Percentiles rank a stretch among this genome's conserved stretches.
Conservation (phyloP, 2,113 vertebrate genomes). For the Hypanus sabinus region DNA sequence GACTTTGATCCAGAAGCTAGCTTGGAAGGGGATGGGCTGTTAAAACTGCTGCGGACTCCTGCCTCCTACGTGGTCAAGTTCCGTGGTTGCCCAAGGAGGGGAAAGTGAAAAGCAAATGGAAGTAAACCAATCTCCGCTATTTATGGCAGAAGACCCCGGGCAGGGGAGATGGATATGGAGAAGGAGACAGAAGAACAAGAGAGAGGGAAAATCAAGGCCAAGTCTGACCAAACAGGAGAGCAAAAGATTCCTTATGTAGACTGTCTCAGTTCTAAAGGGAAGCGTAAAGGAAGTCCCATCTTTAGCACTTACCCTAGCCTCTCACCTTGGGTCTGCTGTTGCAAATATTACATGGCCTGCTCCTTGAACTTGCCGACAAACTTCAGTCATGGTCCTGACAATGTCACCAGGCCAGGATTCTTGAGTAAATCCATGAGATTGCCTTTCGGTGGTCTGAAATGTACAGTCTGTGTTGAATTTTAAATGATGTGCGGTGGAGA, state of each 20-base stretch:
- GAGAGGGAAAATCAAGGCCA: background rate
- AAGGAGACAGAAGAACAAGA: background rate
- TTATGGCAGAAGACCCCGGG: background rate
- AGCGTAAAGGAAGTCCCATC: background rate
- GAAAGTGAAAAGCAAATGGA: background rate
- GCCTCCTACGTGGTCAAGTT: background rate
- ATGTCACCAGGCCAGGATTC: background rate
- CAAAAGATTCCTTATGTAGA: background rate
- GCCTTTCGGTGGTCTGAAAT: background rate
- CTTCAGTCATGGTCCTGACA: background rate
- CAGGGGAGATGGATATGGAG: background rate
- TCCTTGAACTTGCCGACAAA: background rate
- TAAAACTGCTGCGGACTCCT: background rate
- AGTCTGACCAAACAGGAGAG: background rate
- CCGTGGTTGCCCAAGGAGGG: background rate
- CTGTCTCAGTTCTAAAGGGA: too few relatives aligned
- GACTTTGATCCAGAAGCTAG: background rate
- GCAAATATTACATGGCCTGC: too few relatives aligned
- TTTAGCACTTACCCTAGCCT: background rate
- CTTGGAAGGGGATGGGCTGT: too few relatives aligned
- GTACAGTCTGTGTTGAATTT: too few relatives aligned
- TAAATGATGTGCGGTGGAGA: too few relatives aligned
- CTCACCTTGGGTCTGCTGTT: background rate
- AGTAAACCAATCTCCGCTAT: too few relatives aligned
- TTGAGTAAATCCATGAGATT: background rate